phyloP scores from a whole-genome alignment of 2,797 vertebrate genomes.

The Cirrhinus mrigala region DNA sequence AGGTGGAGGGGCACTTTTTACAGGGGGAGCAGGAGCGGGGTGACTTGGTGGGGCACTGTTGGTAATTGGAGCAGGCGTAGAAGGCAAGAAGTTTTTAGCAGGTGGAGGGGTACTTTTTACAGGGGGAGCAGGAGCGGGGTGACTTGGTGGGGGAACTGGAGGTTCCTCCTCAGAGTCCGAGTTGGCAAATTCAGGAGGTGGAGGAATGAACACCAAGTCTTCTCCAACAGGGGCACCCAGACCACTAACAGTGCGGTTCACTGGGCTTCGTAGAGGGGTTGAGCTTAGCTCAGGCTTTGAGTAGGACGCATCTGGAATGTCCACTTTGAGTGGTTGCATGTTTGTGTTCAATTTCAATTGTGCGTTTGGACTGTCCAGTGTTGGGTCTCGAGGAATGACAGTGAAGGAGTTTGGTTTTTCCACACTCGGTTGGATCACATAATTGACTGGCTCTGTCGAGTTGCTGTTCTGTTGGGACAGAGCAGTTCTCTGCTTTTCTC shows the following conservation, averaged over 20 bases:
- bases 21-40: not conserved
- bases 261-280: not conserved
- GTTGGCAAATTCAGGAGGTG: slow-evolving; percentile 80
- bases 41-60: not conserved
- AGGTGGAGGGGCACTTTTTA: not conserved
- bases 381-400: slow-evolving; percentile 60
- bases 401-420: slow-evolving; percentile 68
- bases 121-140: slow-evolving; percentile 68
- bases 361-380: slow-evolving; percentile 54
- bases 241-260: not conserved
- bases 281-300: slow-evolving; percentile 35
- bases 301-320: slow-evolving; percentile 31
- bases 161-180: slow-evolving; percentile 63
- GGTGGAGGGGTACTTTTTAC: slow-evolving; percentile 51
- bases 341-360: slow-evolving; percentile 22
- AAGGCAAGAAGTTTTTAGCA: slow-evolving; percentile 8
- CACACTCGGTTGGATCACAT: slow-evolving; percentile 64
- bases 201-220: slow-evolving; percentile 73
- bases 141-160: slow-evolving; percentile 41
- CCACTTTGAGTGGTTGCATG: slow-evolving; percentile 34
- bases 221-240: slow-evolving; percentile 14
- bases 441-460: slow-evolving; percentile 54
- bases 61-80: not conserved
- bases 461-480: slow-evolving; percentile 66
- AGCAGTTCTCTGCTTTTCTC: slow-evolving; percentile 71